Base-by-base conservation (phyloP, 2,888 invertebrate species). In the Metopia argyrocephala region DNA sequence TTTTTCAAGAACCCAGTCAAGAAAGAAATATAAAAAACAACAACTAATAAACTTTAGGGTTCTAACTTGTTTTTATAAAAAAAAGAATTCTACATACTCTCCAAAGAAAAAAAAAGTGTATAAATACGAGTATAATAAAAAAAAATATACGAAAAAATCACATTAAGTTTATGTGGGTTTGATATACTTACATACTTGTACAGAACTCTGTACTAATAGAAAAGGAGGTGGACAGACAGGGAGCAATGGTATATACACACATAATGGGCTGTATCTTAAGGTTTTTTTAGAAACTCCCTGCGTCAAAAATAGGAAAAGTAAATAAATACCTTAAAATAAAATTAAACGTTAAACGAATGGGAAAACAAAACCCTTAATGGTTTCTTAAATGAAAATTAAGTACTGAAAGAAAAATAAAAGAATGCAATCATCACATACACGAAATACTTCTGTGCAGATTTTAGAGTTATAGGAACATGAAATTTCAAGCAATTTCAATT, bases 261-360 rank as follows among this genome's bases (percentile, higher is more conserved):
- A 28, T 20, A 9, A 20, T 57, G 48, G 64, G 59, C 59, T 59
- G 59, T 27, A 38, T 25, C 20, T 9, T 6, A 38, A 21, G 68
- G 59, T 56, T 70, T 75, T 65, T 79, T 57, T 65, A 61, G 66
- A 57, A 56, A 75, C 56, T 75, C 54, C 38, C 45, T 7, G 52
- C 38, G 15, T 18, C 25, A 61, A 73, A 31, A 20, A 48, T 20
- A 38, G 31, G n/a, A 20, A 25, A 45, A 27, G 28, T 5, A 21
- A 54, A 61, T 12, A 38, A 15, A 15, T 3, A 2, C 9, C 38
- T 38, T 4, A 38, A 38, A 38, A 12, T 38, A 38, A 38, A 38
- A 38, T 38, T 9, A 38, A 71, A 66, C 23, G 7, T 54, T 31
- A 23, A 61, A 54, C n/a, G 18, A 62, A 23, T 61, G 27, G 28